Base-by-base conservation (phyloP, 2,797 vertebrate genomes). In the Sebastes reedi region DNA sequence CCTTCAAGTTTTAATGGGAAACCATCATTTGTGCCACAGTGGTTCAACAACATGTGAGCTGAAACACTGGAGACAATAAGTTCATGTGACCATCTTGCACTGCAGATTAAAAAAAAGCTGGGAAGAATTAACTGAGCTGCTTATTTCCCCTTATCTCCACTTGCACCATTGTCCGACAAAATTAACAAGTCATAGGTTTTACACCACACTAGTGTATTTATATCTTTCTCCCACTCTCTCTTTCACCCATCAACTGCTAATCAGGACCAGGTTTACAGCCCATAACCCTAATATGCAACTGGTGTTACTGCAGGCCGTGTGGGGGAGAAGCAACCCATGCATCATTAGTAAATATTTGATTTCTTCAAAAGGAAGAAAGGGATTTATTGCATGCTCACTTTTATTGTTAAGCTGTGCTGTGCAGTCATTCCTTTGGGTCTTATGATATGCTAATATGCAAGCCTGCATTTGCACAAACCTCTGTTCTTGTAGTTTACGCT, bases 331-430 rank as follows among this genome's bases (percentile, higher is more conserved):
- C 70, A 81, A 74, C 79, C 78, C 67, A 56, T 78, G 55, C 58
- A 80, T 81, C 74, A 79, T 69, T 70, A 80, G 73, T 75, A 69
- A 81, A 86, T 84, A 87, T 93, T 72, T 85, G 55, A 79, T 90
- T 92, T 91, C 70, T 88, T 88, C 29, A 64, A 88, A 83, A 66
- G 67, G 83, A 84, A 86, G 30, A 82, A 84, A 77, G 80, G 88
- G 84, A 89, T 93, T 94, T 93, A 87, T 92, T 95, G 95, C 95
- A 96, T 96, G 94, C 89, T 84, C 87, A 89, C 79, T 90, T 94
- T 91, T 75, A 92, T 92, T 89, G 93, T 94, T 91, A 74, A 86
- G 87, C 90, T 89, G 87, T 94, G 90, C 86, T 89, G 88, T 93
- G 81, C 74, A 88, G 89, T 93, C 75, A 89, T 88, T 94, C 81